Base-by-base conservation (phyloP, 1,140 invertebrate species). In the Trigoniulus corallinus region DNA sequence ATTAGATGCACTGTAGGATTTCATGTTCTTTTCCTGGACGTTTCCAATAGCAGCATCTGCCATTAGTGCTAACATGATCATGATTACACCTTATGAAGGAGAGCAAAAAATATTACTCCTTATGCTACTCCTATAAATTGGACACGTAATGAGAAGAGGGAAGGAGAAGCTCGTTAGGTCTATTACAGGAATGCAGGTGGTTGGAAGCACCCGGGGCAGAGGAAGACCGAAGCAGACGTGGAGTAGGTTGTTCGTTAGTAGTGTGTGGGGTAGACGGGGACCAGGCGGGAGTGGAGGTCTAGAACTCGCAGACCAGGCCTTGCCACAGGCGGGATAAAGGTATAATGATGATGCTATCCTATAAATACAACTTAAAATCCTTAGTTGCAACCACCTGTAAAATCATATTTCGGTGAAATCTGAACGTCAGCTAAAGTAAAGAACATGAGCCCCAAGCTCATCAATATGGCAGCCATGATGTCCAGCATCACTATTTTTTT, bases 31-130 rank as follows among this genome's bases (percentile, higher is more conserved):
- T 64, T 96, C 92, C 71, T 96, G 91, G 2, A 95, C 81, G 73
- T 97, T 97, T 37, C 91, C 91, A 59, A 96, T 95, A 25, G 83
- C 74, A 1, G 91, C 91, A 73, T 97, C 92, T 61, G 88, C 93
- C 10, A 91, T 64, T 34, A 97, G 66, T 0, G 92, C 91, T 74
- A 75, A 43, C 72, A 83, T 69, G 26, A 97, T 95, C 71, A 96
- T 81, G 3, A 82, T 59, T 2, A 96, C 79, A 44, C 91, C 78
- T 76, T 53, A 3, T 62, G 63, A 50, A 57, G 43, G 48, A 58
- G 47, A 48, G 51, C 21, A 26, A 54, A 42, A n/a, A n/a, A n/a
- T n/a, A n/a, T n/a, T n/a, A n/a, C n/a, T 29, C 10, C 1, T n/a
- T n/a, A n/a, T n/a, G n/a, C n/a, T n/a, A n/a, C n/a, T n/a, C n/a